These are phyloP conservation scores for Benthosema pterotum DNA, from an alignment of 2,797 vertebrate species.

Conservation along the genomic window DNA sequence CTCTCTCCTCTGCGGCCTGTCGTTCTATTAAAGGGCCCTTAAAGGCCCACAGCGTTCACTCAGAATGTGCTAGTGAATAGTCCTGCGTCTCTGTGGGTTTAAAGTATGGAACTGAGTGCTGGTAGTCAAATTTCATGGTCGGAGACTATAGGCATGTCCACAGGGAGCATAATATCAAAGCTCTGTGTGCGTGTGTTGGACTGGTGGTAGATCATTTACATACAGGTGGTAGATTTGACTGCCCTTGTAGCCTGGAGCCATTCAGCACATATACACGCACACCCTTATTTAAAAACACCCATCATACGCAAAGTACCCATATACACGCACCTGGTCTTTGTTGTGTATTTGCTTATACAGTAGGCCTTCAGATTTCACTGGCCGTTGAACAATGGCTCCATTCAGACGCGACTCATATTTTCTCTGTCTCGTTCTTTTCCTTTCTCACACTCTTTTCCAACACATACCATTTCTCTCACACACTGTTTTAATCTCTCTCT, in stretches of 20 bases:
- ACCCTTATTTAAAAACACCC: conserved; percentile 53
- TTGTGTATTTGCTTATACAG: conserved; percentile 54
- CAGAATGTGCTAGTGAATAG: conserved; percentile 22
- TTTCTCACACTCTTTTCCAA: conserved; percentile 32
- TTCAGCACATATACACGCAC: conserved; percentile 45
- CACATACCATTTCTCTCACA: conserved; percentile 10
- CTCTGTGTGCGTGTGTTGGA: conserved; percentile 15
- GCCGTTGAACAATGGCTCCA: conserved; percentile 37
- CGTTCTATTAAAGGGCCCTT: conserved; percentile 47
- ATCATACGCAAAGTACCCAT: conserved; percentile 34
- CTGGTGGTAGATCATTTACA: conserved; percentile 65
- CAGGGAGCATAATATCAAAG: conserved; percentile 42
- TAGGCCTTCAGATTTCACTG: conserved; percentile 23
- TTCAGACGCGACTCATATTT: conserved; percentile 31
- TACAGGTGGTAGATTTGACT: conserved; percentile 78
- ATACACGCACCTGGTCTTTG: conserved; percentile 64
- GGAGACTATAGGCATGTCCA: conserved; percentile 24
- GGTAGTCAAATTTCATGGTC: conserved; percentile 53
- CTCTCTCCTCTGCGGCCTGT: conserved; percentile 26
- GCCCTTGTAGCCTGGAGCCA: conserved; percentile 34
- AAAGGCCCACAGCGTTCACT: conserved; percentile 30
- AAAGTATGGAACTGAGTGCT: conserved; percentile 27
- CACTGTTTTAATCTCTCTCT: conserved; percentile 9
- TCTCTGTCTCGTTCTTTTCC: neutral
- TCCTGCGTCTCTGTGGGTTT: conserved; percentile 10